A percentile compares a stretch with the other conserved stretches of the same genome.
phyloP scores from a whole-genome alignment of 2,113 vertebrate genomes.

The Gila orcuttii region DNA sequence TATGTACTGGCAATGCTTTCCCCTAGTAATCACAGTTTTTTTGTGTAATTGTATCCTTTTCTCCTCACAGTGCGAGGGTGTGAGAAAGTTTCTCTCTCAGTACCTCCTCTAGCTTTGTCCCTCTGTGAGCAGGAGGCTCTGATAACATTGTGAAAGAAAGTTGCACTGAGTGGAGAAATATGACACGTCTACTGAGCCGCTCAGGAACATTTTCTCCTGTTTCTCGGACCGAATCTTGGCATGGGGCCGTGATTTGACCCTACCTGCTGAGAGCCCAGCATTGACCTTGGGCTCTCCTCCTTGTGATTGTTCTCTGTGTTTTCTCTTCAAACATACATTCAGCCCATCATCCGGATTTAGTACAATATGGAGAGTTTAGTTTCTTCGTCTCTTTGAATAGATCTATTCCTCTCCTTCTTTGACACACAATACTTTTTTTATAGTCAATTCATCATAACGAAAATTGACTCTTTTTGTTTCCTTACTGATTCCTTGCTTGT shows the following conservation, averaged over 20 bases:
- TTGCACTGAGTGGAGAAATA: constrained; percentile 67
- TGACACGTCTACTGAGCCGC: constrained; percentile 58
- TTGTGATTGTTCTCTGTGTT: constrained; percentile 31
- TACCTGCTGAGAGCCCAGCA: constrained; percentile 45
- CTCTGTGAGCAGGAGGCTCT: constrained; percentile 44
- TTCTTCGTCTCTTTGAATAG: neutral
- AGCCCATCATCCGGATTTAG: neutral
- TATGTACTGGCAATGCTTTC: neutral
- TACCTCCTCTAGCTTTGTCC: constrained; percentile 33
- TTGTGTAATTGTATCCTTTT: constrained; percentile 28
- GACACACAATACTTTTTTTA: neutral
- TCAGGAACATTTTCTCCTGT: constrained; percentile 54
- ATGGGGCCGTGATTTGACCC: constrained; percentile 24
- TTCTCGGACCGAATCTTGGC: constrained; percentile 43
- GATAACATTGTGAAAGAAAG: constrained; percentile 54
- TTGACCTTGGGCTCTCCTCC: constrained; percentile 46
- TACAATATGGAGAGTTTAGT: neutral
- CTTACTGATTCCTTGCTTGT: neutral
- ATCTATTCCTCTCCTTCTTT: neutral
- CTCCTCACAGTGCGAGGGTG: constrained; percentile 35
- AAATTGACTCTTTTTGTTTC: neutral
- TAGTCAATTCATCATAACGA: neutral
- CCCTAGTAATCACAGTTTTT: constrained; percentile 25
- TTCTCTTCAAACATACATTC: constrained; percentile 10
- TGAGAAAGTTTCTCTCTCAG: constrained; percentile 44